A percentile compares a stretch with the other conserved stretches of the same genome.
Evolutionary conservation across 2,797 vertebrate genomes (phyloP).

Genomic region (Galaxias olidus): DNA sequence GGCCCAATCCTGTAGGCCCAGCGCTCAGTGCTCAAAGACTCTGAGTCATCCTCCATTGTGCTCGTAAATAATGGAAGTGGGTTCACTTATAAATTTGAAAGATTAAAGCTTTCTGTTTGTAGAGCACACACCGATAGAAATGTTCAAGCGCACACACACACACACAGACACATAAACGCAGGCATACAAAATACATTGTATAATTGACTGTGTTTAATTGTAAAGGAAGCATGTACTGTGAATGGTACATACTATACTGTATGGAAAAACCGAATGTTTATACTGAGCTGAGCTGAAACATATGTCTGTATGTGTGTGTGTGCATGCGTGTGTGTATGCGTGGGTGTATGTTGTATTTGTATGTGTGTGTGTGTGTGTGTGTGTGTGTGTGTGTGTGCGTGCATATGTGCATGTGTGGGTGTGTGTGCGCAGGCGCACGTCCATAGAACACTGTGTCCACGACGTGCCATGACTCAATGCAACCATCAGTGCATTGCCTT

Average conservation of each 20-base stretch:
- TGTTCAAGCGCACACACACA: not conserved
- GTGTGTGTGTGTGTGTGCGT: not conserved
- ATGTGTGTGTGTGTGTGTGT: slow-evolving; percentile 7
- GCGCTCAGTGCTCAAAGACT: too few species aligned
- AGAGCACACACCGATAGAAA: too few species aligned
- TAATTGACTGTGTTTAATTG: not conserved
- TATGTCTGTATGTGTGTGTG: not conserved
- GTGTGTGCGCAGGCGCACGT: slow-evolving; percentile 23
- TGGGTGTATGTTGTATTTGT: not conserved
- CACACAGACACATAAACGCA: slow-evolving; percentile 4
- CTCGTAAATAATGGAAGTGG: too few species aligned
- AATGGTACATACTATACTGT: too few species aligned
- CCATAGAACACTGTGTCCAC: slow-evolving; percentile 50
- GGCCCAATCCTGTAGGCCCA: too few species aligned
- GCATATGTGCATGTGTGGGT: too few species aligned
- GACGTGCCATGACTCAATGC: slow-evolving; percentile 18
- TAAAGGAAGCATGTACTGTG: too few species aligned
- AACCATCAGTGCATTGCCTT: slow-evolving; percentile 18
- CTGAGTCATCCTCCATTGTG: too few species aligned
- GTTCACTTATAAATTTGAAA: too few species aligned
- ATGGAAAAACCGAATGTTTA: not conserved
- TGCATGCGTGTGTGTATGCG: not conserved
- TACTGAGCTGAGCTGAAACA: too few species aligned
- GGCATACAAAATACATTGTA: not conserved
- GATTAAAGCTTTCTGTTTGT: too few species aligned